Percentiles rank a stretch among this genome's conserved stretches.
Evolutionary conservation across 2,888 invertebrate species (phyloP).

Genomic region (Nymphalis polychloros): DNA sequence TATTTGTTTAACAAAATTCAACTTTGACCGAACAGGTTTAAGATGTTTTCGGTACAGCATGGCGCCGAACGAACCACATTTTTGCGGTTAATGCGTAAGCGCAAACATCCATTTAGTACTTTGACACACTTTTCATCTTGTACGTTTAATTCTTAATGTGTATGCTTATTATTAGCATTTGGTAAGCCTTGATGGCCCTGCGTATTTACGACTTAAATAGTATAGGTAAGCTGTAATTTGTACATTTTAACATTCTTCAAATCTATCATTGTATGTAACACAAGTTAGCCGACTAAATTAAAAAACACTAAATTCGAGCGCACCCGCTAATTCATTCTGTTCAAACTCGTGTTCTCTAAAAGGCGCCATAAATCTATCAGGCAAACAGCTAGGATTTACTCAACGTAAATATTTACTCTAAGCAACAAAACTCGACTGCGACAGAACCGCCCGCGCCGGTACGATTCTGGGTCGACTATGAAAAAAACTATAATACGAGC

Average conservation of each 20-base stretch:
- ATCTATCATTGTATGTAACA: slow-evolving; percentile 1
- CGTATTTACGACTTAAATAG: slow-evolving; percentile 6
- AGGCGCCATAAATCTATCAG: slow-evolving; percentile 62
- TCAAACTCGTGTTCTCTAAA: slow-evolving; percentile 54
- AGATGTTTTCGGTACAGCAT: slow-evolving; percentile 55
- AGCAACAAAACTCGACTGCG: slow-evolving; percentile 33
- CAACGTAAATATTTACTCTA: slow-evolving; percentile 65
- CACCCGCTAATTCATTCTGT: slow-evolving; percentile 59
- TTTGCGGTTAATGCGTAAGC: slow-evolving; percentile 72
- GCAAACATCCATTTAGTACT: slow-evolving; percentile 65
- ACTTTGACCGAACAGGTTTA: slow-evolving; percentile 67
- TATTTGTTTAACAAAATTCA: slow-evolving; percentile 70
- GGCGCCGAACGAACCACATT: slow-evolving; percentile 59
- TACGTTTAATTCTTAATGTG: slow-evolving; percentile 46
- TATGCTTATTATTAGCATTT: slow-evolving; percentile 42
- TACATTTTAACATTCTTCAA: slow-evolving; percentile 13
- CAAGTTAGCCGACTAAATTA: slow-evolving; percentile 41
- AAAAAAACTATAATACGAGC: slow-evolving; percentile 58
- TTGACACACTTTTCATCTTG: slow-evolving; percentile 68
- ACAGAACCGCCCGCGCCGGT: slow-evolving; percentile 12
- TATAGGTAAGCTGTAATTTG: slow-evolving; percentile 13
- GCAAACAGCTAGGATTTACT: slow-evolving; percentile 51
- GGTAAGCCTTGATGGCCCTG: slow-evolving; percentile 30
- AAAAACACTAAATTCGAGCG: slow-evolving; percentile 52
- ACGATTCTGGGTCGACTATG: slow-evolving; percentile 39